A percentile compares a stretch with the other conserved stretches of the same genome.
phyloP scores from a whole-genome alignment of 2,797 vertebrate genomes.

The Sebastes kiyomatsui region DNA sequence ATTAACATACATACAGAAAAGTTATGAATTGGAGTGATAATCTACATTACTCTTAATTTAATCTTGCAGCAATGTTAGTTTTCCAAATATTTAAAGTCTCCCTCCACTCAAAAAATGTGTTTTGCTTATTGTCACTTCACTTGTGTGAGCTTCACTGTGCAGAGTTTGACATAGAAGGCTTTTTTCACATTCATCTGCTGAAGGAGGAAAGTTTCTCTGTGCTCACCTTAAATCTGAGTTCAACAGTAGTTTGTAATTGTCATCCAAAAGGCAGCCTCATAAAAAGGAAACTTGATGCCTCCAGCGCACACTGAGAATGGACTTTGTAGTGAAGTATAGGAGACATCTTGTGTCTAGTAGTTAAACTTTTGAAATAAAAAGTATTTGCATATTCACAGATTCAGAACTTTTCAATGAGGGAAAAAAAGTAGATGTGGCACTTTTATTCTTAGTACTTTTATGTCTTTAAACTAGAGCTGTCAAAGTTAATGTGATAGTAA shows the following conservation, averaged over 20 bases:
- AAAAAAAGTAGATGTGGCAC: neutral
- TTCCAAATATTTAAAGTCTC: neutral
- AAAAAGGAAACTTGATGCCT: neutral
- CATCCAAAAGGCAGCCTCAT: neutral
- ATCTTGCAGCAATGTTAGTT: neutral
- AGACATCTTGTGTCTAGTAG: neutral
- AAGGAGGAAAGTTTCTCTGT: neutral
- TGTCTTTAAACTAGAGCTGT: neutral
- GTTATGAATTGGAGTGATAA: neutral
- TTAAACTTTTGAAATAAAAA: neutral
- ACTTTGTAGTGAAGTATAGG: neutral
- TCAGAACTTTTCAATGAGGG: neutral
- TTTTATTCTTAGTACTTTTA: neutral
- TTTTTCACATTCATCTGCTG: neutral
- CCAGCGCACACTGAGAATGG: neutral
- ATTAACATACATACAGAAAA: neutral
- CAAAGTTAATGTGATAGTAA: accelerated
- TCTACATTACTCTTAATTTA: neutral
- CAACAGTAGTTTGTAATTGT: neutral
- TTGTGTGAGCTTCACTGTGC: neutral
- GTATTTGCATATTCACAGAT: neutral
- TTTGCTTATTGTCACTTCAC: too few relatives aligned
- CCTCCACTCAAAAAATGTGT: neutral
- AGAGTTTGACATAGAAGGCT: too few relatives aligned
- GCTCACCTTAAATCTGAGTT: neutral